A percentile compares a stretch with the other conserved stretches of the same genome.
phyloP scores from a whole-genome alignment of 2,888 invertebrate genomes.

The Hedychridium roseum region DNA sequence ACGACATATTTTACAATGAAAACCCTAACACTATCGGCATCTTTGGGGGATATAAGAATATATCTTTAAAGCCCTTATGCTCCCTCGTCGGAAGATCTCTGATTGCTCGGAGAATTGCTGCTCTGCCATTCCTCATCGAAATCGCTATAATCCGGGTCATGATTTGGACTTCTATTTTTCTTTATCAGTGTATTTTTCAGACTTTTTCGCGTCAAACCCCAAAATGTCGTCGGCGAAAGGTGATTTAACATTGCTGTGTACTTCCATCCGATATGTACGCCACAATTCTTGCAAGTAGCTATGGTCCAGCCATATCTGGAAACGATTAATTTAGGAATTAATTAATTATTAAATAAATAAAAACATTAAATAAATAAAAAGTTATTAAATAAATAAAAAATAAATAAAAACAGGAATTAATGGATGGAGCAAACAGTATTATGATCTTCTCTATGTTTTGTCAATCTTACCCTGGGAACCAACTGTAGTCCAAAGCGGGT shows the following conservation, averaged over 20 bases:
- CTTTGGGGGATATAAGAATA: too few species aligned
- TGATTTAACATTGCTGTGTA: slow-evolving; percentile 73
- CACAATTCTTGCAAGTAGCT: slow-evolving; percentile 73
- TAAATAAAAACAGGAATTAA: too few species aligned
- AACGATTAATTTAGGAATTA: too few species aligned
- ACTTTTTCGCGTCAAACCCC: slow-evolving; percentile 73
- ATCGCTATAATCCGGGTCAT: background rate
- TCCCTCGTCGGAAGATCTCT: too few species aligned
- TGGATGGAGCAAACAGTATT: too few species aligned
- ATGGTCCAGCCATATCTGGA: slow-evolving; percentile 83
- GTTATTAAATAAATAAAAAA: too few species aligned
- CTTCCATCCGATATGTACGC: slow-evolving; percentile 80
- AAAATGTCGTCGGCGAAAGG: slow-evolving; percentile 75
- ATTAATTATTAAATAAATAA: slow-evolving; percentile 6
- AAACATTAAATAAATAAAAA: too few species aligned
- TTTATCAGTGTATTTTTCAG: slow-evolving; percentile 31
- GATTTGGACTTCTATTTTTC: slow-evolving; percentile 1
- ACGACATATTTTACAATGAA: too few species aligned
- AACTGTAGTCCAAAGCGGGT: slow-evolving; percentile 78
- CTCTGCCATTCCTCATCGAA: background rate
- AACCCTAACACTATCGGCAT: too few species aligned
- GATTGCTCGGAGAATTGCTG: too few species aligned
- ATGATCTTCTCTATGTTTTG: too few species aligned
- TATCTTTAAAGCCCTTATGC: too few species aligned
- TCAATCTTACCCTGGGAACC: slow-evolving; percentile 88